Conservation (phyloP, 2,113 vertebrate genomes). For the Corydoras sp. region DNA sequence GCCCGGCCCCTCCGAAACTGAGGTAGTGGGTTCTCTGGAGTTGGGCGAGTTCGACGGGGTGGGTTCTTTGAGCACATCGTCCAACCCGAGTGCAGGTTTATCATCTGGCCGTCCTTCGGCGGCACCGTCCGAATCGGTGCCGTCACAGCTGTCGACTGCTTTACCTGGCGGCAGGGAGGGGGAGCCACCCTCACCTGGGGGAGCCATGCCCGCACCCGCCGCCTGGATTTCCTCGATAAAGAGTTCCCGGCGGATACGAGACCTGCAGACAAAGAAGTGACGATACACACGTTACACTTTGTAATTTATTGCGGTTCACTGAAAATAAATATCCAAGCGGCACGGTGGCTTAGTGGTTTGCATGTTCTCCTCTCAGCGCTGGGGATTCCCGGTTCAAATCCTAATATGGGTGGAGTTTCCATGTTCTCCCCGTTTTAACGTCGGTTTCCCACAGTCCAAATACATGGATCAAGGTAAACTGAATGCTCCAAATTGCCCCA, state of each 20-base stretch:
- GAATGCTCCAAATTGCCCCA: too few relatives aligned
- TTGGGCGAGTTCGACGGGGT: conserved; percentile 23
- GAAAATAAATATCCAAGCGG: too few relatives aligned
- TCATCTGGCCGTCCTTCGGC: conserved; percentile 41
- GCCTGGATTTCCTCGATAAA: conserved; percentile 99
- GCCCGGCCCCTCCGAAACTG: conserved; percentile 74
- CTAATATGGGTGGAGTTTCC: too few relatives aligned
- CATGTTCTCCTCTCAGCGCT: too few relatives aligned
- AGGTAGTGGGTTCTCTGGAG: conserved; percentile 49
- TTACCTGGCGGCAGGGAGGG: conserved; percentile 72
- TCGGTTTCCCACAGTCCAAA: too few relatives aligned
- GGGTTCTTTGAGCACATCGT: conserved; percentile 46
- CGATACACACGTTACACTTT: too few relatives aligned
- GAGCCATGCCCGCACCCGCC: conserved; percentile 63
- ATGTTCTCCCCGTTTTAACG: too few relatives aligned
- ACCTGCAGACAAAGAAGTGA: conserved; percentile 64
- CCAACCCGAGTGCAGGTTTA: conserved; percentile 48
- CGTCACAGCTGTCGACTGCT: conserved; percentile 92
- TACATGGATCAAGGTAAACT: too few relatives aligned
- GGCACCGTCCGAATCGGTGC: conserved; percentile 81
- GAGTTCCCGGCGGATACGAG: conserved; percentile 94
- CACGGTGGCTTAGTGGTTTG: too few relatives aligned
- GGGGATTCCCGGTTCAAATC: too few relatives aligned
- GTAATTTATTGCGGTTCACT: too few relatives aligned
- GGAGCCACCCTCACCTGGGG: conserved; percentile 76